phyloP scores from a whole-genome alignment of 2,113 vertebrate genomes.

The Perca flavescens region DNA sequence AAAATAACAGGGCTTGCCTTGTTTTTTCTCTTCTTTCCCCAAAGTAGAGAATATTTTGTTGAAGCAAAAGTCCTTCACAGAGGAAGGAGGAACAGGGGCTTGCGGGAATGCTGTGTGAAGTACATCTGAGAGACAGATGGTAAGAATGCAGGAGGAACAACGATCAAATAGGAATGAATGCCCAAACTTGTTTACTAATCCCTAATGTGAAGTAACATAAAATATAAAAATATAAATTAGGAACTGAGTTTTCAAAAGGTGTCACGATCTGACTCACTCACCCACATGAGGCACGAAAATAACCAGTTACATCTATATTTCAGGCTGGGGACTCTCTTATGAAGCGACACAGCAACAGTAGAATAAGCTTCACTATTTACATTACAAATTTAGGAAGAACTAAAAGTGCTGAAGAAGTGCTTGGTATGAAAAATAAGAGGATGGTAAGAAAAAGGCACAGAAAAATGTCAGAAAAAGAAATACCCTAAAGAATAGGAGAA shows the following conservation, averaged over 20 bases:
- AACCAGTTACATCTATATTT: constrained; percentile 2
- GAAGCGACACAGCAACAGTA: neutral
- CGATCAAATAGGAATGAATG: constrained; percentile 57
- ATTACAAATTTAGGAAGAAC: constrained; percentile 1
- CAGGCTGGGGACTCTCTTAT: neutral
- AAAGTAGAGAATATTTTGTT: constrained; percentile 49
- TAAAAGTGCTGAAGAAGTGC: constrained; percentile 3
- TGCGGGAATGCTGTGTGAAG: constrained; percentile 48
- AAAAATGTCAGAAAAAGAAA: neutral
- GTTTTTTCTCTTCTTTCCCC: constrained; percentile 33
- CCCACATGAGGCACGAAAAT: neutral
- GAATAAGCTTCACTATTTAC: neutral
- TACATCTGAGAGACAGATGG: constrained; percentile 69
- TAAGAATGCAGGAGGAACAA: constrained; percentile 34
- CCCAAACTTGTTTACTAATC: constrained; percentile 62
- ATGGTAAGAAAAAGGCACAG: neutral
- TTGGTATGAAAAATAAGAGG: neutral
- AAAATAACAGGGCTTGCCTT: constrained; percentile 28
- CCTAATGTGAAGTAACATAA: constrained; percentile 21
- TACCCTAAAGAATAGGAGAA: neutral
- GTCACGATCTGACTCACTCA: constrained; percentile 17
- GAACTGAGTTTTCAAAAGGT: constrained; percentile 29
- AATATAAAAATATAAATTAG: constrained; percentile 42
- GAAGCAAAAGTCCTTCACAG: constrained; percentile 67
- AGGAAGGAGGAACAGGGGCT: constrained; percentile 39